Base-by-base conservation (phyloP, 2,888 invertebrate genomes). In the Erannis defoliaria region DNA sequence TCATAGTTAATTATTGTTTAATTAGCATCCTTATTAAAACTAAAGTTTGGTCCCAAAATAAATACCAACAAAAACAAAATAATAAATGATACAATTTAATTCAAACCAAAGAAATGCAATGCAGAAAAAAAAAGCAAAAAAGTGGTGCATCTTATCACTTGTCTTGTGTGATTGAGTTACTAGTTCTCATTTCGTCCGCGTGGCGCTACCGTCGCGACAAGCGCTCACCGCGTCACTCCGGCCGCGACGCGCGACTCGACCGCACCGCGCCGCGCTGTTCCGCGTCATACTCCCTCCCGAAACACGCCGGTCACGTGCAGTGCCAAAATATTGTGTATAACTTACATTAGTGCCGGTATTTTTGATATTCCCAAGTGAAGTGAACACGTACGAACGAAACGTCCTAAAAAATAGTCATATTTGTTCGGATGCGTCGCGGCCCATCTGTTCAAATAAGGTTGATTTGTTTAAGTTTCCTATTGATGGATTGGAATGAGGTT, bases 221-320 rank as follows among this genome's bases (percentile, higher is more conserved):
- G 72, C 74, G 75, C 77, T 69, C 80, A 75, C 80, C 89, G 87
- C 90, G 90, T 85, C 91, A 92, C 79, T 90, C 89, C 88, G 88
- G 87, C 90, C 90, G 90, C 88, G 90, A 87, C 90, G 85, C 85
- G 90, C 90, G 84, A 81, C 82, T 79, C 70, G 73, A 74, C 74
- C 83, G 85, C 86, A 84, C 78, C 78, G 84, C 81, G 80, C 73
- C 75, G 77, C 84, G 78, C 77, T 75, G 73, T 71, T 66, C 75
- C 78, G 71, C 67, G 69, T 14, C 43, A 26, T 26, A 45, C 26
- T 14, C 42, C 21, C 42, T 42, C 23, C 77, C 68, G 50, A 40
- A 63, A 81, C 77, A 71, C 75, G 72, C 73, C 75, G 72, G 70
- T 77, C 81, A 78, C 85, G 85, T 83, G 82, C 75, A 84, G 86